Evolutionary conservation across 2,888 invertebrate species (phyloP), one percentile per base, ranked within the genome.

Genomic region (Eurytoma adleriae): DNA sequence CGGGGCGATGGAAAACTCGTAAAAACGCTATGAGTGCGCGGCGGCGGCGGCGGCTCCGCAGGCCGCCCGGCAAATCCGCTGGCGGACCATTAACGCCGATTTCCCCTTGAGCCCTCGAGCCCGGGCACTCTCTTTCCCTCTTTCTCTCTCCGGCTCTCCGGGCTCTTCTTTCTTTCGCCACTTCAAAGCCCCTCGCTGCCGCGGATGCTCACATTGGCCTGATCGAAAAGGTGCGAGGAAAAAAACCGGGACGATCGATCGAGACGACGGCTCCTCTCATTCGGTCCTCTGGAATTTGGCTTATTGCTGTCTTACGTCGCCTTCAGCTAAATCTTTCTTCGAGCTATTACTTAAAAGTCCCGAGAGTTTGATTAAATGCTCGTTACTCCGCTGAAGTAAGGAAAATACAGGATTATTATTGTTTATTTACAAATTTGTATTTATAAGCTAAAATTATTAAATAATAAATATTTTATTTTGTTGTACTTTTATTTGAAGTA

Each of bases 1-100:
- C 40, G 82, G 84, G 83, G 81, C 83, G 78, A 80, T 83, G 84
- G 84, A 83, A 84, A 85, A 84, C 83, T 80, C 84, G 85, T 83
- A 85, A 87, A 87, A 88, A 88, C 84, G 83, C 77, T 67, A 81
- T 77, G 79, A 78, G 84, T 84, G 85, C 82, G 30, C 85, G 80
- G 83, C 82, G 86, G 30, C n/a, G 81, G 30, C 85, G 80, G 83
- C 27, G 14, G 14, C 20, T 18, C 27, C 16, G 30, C 13, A 30
- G 30, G 85, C 20, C 27, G 57, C 56, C 66, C 66, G 66, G 67
- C 67, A 86, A 87, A 87, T 86, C 88, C 86, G 85, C 84, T 84
- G 85, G 84, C 85, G 85, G 85, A 84, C 87, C 88, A 88, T 88
- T 88, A 88, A 86, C 86, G 87, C 83, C 84, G 88, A 88, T 88